Percentiles rank a stretch among this genome's conserved stretches.
These are phyloP conservation scores for Chironomus striatipennis DNA, from an alignment of 1,140 invertebrate species.

Conservation along the genomic window DNA sequence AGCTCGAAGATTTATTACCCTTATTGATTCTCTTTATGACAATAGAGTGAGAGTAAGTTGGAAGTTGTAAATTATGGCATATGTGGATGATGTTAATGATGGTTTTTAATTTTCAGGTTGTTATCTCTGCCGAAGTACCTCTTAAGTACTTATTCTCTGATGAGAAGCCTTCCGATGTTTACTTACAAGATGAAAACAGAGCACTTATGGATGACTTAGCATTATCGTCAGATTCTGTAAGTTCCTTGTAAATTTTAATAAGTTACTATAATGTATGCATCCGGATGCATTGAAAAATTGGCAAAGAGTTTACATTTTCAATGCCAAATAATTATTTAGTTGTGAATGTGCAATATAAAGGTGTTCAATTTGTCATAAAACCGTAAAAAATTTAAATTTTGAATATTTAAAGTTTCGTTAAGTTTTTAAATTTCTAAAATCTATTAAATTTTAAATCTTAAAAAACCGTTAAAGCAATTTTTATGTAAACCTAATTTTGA, in stretches of 20 bases:
- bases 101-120: slow-evolving; percentile 44
- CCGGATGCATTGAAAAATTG: too few relatives aligned
- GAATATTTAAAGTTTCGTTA: too few relatives aligned
- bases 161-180: slow-evolving; percentile 39
- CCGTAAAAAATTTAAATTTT: too few relatives aligned
- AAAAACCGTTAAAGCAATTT: too few relatives aligned
- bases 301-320: too few relatives aligned
- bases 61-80: slow-evolving; percentile 23
- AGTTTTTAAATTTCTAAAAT: too few relatives aligned
- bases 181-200: slow-evolving; percentile 63
- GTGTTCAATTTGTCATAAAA: slow-evolving; percentile 21
- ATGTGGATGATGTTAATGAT: slow-evolving; percentile 23
- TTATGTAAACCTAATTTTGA: too few relatives aligned
- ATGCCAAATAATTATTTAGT: too few relatives aligned
- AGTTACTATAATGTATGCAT: slow-evolving; percentile 17
- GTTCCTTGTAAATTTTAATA: slow-evolving; percentile 25
- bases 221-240: slow-evolving; percentile 39
- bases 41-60: slow-evolving; percentile 64
- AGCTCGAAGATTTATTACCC: slow-evolving; percentile 87
- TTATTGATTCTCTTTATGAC: slow-evolving; percentile 97
- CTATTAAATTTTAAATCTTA: too few relatives aligned
- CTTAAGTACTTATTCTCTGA: slow-evolving; percentile 66
- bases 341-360: slow-evolving; percentile 25
- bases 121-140: slow-evolving; percentile 69
- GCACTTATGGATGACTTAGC: slow-evolving; percentile 88